phyloP scores from a whole-genome alignment of 2,888 invertebrate genomes.

The Horisme vitalbata region DNA sequence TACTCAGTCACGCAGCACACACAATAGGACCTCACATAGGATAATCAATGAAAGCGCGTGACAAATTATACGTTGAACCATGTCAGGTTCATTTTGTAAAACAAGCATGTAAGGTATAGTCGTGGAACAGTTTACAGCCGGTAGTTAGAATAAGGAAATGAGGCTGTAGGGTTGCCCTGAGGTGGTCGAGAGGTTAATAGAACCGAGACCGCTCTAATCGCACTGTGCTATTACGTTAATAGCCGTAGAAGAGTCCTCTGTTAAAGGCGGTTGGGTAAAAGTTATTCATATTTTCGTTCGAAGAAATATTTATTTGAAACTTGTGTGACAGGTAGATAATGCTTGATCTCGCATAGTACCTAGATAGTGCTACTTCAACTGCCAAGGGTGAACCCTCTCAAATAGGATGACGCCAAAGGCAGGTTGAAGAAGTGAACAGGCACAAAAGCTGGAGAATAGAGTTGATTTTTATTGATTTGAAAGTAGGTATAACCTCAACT shows the following conservation, averaged over 20 bases:
- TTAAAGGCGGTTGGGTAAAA: constrained; percentile 24
- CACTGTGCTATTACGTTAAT: constrained; percentile 41
- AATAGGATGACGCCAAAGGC: no score
- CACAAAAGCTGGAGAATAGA: no score
- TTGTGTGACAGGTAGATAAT: no score
- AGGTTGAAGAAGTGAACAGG: no score
- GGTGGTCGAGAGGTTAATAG: constrained; percentile 42
- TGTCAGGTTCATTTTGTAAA: constrained; percentile 14
- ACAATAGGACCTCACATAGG: constrained; percentile 6
- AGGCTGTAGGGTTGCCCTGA: constrained; percentile 27
- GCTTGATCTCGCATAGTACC: no score
- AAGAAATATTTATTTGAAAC: no score
- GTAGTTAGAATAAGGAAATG: constrained; percentile 40
- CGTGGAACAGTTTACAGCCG: constrained; percentile 33
- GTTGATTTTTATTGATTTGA: no score
- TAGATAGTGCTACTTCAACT: no score
- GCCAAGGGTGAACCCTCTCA: no score
- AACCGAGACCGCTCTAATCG: constrained; percentile 37
- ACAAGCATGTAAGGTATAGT: constrained; percentile 25
- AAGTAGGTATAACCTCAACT: no score
- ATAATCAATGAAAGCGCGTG: constrained; percentile 21
- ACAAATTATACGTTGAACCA: constrained; percentile 13
- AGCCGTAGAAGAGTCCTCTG: constrained; percentile 33
- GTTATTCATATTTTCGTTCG: no score
- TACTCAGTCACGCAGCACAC: neutral